A percentile compares a stretch with the other conserved stretches of the same genome.
Evolutionary conservation across 2,113 vertebrate species (phyloP).

Genomic region (Paracanthobrama guichenoti): DNA sequence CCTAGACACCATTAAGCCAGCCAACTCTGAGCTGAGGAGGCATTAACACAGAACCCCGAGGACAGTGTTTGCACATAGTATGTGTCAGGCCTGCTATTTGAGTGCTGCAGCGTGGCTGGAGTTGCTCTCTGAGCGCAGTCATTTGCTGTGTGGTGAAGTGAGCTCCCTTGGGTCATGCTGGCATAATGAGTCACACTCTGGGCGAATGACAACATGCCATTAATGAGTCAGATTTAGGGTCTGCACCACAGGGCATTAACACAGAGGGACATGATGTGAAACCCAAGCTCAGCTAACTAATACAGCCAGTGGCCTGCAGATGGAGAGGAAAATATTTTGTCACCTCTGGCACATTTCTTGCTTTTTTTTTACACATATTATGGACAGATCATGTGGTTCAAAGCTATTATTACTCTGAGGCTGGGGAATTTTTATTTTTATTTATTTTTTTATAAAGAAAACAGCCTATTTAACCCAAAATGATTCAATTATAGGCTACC

Average conservation of each 20-base stretch:
- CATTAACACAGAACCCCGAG: slow-evolving; percentile 21
- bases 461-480: background rate
- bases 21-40: slow-evolving; percentile 1
- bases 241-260: background rate
- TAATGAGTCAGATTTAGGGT: slow-evolving; percentile 48
- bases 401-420: background rate
- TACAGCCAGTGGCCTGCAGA: background rate
- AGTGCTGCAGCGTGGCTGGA: background rate
- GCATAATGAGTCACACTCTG: slow-evolving; percentile 39
- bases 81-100: slow-evolving; percentile 16
- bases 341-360: slow-evolving; percentile 18
- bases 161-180: slow-evolving; percentile 20
- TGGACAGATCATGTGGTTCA: background rate
- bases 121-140: slow-evolving; percentile 27
- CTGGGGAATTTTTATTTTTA: background rate
- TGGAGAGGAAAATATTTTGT: background rate
- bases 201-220: slow-evolving; percentile 33
- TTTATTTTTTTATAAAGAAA: background rate
- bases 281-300: background rate
- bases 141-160: slow-evolving; percentile 39
- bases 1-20: background rate
- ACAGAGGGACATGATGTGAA: slow-evolving; percentile 3
- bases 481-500: background rate
- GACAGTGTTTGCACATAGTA: background rate
- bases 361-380: slow-evolving; percentile 7